Evolutionary conservation across 2,888 invertebrate genomes (phyloP), one percentile per base, ranked within the genome.

Genomic region (Diloba caeruleocephala): DNA sequence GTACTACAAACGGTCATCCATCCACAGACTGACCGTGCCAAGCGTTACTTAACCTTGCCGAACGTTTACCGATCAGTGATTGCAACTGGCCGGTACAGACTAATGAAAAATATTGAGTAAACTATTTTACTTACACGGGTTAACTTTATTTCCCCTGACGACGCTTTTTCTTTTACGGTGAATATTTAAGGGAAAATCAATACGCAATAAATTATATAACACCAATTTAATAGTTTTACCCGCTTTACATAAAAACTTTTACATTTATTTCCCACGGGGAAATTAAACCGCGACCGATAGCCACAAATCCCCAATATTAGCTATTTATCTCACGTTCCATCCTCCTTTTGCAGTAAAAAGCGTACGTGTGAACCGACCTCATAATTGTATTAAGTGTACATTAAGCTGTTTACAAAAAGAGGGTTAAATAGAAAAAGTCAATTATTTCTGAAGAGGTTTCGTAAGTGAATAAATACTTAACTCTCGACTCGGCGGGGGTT

Each of bases 301-400:
- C 62, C 70, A 39, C 61, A 64, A 71, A 62, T 59, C 62, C 53
- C 32, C 28, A 44, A 65, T 64, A 68, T 65, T 59, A 58, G 53
- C 64, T 41, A 72, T 71, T 72, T 69, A 71, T 72, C 71, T 71
- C 73, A 72, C 73, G 73, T 72, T 69, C 60, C 56, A 72, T 69
- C 63, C 38, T 34, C 52, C 50, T 63, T 59, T 62, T 53, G 63
- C 66, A 56, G 60, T 72, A 69, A 71, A 71, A 69, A 63, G 37
- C 49, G 63, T 66, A 72, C 71, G 73, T 72, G 73, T 72, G 56
- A 66, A 69, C 38, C 43, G 51, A 57, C 45, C 63, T 54, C 53
- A 60, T 69, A 71, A 71, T 71, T 72, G 46, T 66, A 69, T 72
- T 71, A 54, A 57, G 51, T 57, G 52, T 39, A 53, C 56, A 55